Conservation (phyloP, 1,140 invertebrate genomes). For the Pogonus chalceus region DNA sequence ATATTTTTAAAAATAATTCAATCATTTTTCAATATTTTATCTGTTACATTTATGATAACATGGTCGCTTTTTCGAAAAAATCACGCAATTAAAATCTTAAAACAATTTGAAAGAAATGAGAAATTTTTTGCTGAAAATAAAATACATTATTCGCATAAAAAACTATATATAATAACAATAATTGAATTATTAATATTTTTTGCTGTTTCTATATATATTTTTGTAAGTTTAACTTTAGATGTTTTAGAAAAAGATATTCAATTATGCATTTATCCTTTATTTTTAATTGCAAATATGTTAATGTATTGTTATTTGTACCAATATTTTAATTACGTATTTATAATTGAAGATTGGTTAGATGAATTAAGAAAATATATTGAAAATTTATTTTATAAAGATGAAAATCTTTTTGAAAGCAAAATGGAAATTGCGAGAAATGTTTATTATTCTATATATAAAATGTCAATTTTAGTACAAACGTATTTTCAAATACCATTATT, state of each 20-base stretch:
- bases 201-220: not conserved
- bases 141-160: not conserved
- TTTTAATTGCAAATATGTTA: not conserved
- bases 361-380: not conserved
- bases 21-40: not conserved
- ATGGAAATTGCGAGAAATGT: not conserved
- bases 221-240: not conserved
- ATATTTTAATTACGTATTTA: not conserved
- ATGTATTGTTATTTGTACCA: not conserved
- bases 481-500: not conserved
- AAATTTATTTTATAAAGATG: not conserved
- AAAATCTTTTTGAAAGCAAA: not conserved
- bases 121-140: not conserved
- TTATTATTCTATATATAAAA: not conserved
- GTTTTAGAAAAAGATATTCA: not conserved
- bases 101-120: not conserved
- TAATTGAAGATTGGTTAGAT: not conserved
- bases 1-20: not conserved
- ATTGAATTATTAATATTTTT: not conserved
- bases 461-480: not conserved
- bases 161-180: not conserved
- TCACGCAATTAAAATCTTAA: not conserved
- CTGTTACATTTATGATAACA: not conserved
- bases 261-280: not conserved
- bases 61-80: not conserved